phyloP scores from a whole-genome alignment of 2,113 vertebrate genomes.

The Lampris megalopsis region DNA sequence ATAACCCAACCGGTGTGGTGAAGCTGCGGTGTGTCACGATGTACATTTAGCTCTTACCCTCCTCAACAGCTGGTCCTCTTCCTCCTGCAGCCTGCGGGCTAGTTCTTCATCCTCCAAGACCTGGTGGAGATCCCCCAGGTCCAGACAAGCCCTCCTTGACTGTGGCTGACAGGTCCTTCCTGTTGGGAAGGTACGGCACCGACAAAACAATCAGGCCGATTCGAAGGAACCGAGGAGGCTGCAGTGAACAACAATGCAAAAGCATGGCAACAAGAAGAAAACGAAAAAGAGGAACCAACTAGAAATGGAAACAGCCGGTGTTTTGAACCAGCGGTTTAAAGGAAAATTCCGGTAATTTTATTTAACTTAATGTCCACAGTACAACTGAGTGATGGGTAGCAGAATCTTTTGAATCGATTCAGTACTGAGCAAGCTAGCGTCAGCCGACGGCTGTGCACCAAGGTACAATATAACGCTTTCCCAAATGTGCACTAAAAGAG shows the following conservation, averaged over 20 bases:
- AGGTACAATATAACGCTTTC: too few species aligned
- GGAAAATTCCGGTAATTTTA: too few species aligned
- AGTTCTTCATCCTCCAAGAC: conserved; percentile 81
- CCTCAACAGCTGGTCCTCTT: conserved; percentile 66
- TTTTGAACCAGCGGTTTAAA: not conserved
- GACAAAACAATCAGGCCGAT: not conserved
- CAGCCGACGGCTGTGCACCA: too few species aligned
- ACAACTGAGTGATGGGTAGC: too few species aligned
- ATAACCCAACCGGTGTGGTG: not conserved
- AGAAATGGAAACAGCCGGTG: conserved; percentile 25
- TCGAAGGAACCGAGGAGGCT: not conserved
- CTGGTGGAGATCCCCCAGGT: conserved; percentile 74
- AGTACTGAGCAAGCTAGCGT: too few species aligned
- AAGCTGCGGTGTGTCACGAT: too few species aligned
- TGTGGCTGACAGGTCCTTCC: conserved; percentile 25
- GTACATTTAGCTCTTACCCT: conserved; percentile 37
- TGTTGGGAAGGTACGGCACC: conserved; percentile 10
- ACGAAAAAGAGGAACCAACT: not conserved
- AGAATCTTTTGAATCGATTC: too few species aligned
- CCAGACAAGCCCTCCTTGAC: conserved; percentile 47
- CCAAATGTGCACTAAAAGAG: too few species aligned
- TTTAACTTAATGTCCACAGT: too few species aligned
- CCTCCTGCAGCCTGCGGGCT: conserved; percentile 76
- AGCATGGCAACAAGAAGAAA: not conserved
- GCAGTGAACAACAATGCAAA: not conserved